Evolutionary conservation across 2,113 vertebrate species (phyloP).

Genomic region (Hypanus sabinus): DNA sequence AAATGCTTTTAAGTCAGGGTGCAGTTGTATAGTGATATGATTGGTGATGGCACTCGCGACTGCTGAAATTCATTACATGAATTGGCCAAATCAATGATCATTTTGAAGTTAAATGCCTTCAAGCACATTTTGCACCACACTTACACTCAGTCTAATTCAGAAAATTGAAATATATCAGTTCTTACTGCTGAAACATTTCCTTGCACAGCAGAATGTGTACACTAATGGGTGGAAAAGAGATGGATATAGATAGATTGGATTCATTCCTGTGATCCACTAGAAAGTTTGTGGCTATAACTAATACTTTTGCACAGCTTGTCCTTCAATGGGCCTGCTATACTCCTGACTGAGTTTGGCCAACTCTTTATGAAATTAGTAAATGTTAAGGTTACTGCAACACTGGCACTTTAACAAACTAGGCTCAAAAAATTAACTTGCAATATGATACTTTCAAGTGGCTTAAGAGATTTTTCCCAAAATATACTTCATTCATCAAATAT

Average conservation of each 20-base stretch:
- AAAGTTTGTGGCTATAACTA: too few species aligned
- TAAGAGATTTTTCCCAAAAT: background rate
- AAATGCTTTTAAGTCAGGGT: background rate
- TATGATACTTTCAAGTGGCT: background rate
- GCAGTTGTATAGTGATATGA: background rate
- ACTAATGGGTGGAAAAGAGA: background rate
- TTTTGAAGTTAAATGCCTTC: background rate
- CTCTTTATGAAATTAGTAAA: too few species aligned
- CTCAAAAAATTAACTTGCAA: background rate
- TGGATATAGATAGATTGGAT: too few species aligned
- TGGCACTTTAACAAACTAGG: background rate
- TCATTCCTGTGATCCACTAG: too few species aligned
- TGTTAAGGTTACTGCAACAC: too few species aligned
- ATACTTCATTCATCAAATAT: too few species aligned
- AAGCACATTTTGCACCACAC: background rate
- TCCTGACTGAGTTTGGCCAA: too few species aligned
- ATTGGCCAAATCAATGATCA: background rate
- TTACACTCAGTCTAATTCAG: background rate
- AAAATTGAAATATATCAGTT: background rate
- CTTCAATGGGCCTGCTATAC: too few species aligned
- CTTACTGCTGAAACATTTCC: background rate
- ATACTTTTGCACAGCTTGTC: too few species aligned
- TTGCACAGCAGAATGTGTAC: background rate
- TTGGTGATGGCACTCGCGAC: conserved; percentile 4
- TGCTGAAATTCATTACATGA: background rate